Conservation (phyloP, 2,113 vertebrate genomes). For the Delphinus delphis region DNA sequence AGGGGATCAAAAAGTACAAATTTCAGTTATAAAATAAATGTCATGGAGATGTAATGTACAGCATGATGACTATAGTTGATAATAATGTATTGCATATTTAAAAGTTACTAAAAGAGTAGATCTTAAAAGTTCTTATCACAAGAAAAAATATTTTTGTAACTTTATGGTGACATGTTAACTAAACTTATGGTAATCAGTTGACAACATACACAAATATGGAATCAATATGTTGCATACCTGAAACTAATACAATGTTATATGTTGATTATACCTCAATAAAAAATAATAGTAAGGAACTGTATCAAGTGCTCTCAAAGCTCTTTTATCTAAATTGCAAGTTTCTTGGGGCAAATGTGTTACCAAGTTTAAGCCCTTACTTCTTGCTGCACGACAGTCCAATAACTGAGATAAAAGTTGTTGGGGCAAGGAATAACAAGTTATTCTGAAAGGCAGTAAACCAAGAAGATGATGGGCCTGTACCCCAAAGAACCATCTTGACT, state of each 20-base stretch:
- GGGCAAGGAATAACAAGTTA: not conserved
- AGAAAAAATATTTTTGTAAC: not conserved
- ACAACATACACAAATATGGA: not conserved
- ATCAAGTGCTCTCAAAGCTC: not conserved
- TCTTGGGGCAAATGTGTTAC: not conserved
- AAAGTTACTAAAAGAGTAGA: not conserved
- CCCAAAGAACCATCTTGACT: not conserved
- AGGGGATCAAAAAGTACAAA: not conserved
- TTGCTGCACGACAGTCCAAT: not conserved
- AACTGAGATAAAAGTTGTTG: not conserved
- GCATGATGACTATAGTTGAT: not conserved
- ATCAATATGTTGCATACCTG: not conserved
- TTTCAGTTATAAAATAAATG: not conserved
- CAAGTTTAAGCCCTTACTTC: not conserved
- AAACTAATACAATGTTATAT: not conserved
- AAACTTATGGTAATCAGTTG: not conserved
- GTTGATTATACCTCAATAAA: not conserved
- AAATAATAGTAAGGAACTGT: not conserved
- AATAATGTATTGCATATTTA: not conserved
- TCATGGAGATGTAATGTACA: not conserved
- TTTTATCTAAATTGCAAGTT: not conserved
- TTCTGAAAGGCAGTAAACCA: not conserved
- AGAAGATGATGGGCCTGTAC: not conserved
- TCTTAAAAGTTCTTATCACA: not conserved
- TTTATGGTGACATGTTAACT: not conserved